These are phyloP conservation scores for Apis laboriosa DNA, from an alignment of 1,140 invertebrate species.

Conservation along the genomic window DNA sequence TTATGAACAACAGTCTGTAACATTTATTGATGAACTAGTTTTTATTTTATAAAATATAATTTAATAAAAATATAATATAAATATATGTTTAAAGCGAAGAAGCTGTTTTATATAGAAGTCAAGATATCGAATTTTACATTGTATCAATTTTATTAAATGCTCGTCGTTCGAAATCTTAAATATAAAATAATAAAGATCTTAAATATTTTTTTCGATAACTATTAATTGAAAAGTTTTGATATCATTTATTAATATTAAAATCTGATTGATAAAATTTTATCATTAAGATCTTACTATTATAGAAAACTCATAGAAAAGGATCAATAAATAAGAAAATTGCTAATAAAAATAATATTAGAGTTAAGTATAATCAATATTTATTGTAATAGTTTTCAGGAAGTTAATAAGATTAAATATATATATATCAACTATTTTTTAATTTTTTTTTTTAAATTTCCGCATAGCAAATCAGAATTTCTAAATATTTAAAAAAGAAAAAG, in stretches of 20 bases:
- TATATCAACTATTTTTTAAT: no score
- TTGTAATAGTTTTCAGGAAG: no score
- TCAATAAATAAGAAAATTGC: not conserved
- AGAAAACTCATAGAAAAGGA: not conserved
- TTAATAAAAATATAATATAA: not conserved
- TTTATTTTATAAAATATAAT: not conserved
- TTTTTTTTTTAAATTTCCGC: no score
- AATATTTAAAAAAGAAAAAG: no score
- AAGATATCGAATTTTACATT: not conserved
- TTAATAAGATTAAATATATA: no score
- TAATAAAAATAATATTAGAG: not conserved
- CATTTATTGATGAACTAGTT: not conserved
- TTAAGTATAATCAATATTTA: not conserved
- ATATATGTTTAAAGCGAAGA: no score
- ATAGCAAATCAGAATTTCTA: no score
- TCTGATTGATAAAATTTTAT: not conserved
- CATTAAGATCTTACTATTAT: not conserved
- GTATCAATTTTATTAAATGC: not conserved
- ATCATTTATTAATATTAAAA: not conserved
- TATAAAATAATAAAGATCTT: not conserved
- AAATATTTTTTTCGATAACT: not conserved
- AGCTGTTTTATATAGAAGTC: no score
- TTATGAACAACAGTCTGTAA: not conserved
- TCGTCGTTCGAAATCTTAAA: not conserved
- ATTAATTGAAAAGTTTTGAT: conserved; percentile 2